Base-by-base conservation (phyloP, 2,113 vertebrate species). In the Seriola quinqueradiata region DNA sequence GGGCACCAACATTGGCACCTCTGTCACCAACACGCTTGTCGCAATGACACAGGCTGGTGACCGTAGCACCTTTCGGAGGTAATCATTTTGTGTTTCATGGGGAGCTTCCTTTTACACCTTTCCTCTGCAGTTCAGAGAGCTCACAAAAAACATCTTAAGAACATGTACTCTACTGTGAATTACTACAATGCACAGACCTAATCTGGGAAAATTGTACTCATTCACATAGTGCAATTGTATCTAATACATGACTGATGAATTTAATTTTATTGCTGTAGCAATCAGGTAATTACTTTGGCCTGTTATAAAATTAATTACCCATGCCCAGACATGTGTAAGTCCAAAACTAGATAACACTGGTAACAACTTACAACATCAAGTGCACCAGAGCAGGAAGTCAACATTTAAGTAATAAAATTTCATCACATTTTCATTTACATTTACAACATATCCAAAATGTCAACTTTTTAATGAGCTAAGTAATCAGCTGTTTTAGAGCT, bases 1-100 rank as follows among this genome's bases (percentile, higher is more conserved):
- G 98, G 98, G 98, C 19, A 97, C 98, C 84, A 99, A 99, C 88
- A 99, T 99, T 10, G 98, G 98, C 50, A 99, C 97, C 11, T 99
- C 98, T 0, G 96, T 99, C 79, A 99, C 98, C 83, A 99, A 99
- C 89, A 99, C 98, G 0, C 88, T 99, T 0, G 97, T 99, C 25
- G 98, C 98, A 0, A 95, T 99, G 86, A 98, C 97, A 85, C 97
- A 99, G 88, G 97, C 95, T 0, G 97, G 96, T 16, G 97, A 99
- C 75, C 95, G 98, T 79, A 96, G 88, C 63, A 96, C 96, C 65
- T 99, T 99, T 90, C 96, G 97, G 93, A 98, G 98, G 97, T 99
- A 94, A 85, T 13, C 8, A 57, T 36, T 77, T 74, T 60, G 8
- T 61, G 63, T 72, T 32, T 72, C 19, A 76, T 25, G 8, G 28